Percentiles rank a stretch among this genome's conserved stretches.
Evolutionary conservation across 2,113 vertebrate genomes (phyloP).

Genomic region (Melanerpes formicivorus): DNA sequence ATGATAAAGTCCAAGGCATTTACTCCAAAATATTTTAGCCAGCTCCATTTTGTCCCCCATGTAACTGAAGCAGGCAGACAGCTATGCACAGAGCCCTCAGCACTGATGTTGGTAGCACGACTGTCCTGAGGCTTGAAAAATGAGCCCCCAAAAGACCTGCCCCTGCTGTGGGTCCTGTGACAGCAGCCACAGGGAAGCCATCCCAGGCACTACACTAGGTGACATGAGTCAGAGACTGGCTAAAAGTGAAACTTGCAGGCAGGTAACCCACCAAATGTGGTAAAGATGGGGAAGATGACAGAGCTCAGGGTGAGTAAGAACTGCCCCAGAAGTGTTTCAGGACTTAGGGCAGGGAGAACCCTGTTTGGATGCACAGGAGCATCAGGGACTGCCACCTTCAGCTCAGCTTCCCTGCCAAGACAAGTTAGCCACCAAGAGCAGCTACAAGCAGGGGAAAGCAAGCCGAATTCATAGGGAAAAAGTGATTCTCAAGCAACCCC

Average conservation of each 20-base stretch:
- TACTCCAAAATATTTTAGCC: neutral
- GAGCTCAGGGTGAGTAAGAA: neutral
- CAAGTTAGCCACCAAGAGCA: neutral
- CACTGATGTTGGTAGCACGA: neutral
- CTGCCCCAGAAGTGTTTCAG: neutral
- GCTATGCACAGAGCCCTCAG: neutral
- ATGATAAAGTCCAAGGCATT: neutral
- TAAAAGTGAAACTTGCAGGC: neutral
- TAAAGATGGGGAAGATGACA: neutral
- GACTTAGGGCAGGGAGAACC: neutral
- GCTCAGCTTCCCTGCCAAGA: neutral
- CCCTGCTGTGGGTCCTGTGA: fast-evolving
- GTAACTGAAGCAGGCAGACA: neutral
- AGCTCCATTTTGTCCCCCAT: neutral
- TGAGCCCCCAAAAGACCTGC: neutral
- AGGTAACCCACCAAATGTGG: neutral
- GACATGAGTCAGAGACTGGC: too few relatives aligned
- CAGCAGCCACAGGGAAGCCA: neutral
- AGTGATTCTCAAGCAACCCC: neutral
- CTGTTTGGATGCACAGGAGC: neutral
- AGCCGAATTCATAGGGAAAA: neutral
- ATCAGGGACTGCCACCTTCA: neutral
- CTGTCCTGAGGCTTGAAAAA: neutral
- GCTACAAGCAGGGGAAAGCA: neutral
- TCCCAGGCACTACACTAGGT: neutral